Evolutionary conservation across 2,888 invertebrate genomes (phyloP).

Genomic region (Cheilosia vulpina): DNA sequence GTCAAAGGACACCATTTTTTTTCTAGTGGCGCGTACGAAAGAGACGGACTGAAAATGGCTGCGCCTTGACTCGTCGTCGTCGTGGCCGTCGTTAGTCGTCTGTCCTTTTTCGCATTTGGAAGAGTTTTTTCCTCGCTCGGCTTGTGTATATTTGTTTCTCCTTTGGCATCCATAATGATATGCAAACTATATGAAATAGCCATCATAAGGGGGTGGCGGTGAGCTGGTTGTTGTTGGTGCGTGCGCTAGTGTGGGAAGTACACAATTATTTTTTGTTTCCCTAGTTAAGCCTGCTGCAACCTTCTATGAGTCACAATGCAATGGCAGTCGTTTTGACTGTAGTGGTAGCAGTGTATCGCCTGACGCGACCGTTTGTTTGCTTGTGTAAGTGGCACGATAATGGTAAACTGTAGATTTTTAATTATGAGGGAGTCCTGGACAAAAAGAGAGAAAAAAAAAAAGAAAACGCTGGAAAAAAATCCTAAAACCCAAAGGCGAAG

Average conservation of each 20-base stretch:
- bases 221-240: constrained; percentile 40
- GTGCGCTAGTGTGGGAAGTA: constrained; percentile 55
- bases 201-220: constrained; percentile 48
- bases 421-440: constrained; percentile 77
- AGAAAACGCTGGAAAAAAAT: constrained; percentile 10
- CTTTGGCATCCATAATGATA: constrained; percentile 76
- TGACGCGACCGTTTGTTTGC: constrained; percentile 59
- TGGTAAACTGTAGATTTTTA: constrained; percentile 77
- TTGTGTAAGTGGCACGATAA: constrained; percentile 74
- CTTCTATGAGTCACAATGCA: constrained; percentile 46
- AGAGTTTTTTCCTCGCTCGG: constrained; percentile 37
- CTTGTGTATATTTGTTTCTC: constrained; percentile 70
- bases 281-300: constrained; percentile 46
- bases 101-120: constrained; percentile 62
- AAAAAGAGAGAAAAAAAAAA: constrained; percentile 53
- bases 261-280: constrained; percentile 27
- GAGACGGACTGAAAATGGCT: constrained; percentile 74
- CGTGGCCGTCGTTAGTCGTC: constrained; percentile 23
- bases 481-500: constrained; percentile 40
- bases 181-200: constrained; percentile 74
- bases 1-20: constrained; percentile 61
- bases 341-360: constrained; percentile 26
- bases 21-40: constrained; percentile 50
- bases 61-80: constrained; percentile 48
- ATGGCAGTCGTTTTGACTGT: constrained; percentile 35